Evolutionary conservation across 2,113 vertebrate species (phyloP), one percentile per base, ranked within the genome.

Genomic region (Mandrillus leucophaeus): DNA sequence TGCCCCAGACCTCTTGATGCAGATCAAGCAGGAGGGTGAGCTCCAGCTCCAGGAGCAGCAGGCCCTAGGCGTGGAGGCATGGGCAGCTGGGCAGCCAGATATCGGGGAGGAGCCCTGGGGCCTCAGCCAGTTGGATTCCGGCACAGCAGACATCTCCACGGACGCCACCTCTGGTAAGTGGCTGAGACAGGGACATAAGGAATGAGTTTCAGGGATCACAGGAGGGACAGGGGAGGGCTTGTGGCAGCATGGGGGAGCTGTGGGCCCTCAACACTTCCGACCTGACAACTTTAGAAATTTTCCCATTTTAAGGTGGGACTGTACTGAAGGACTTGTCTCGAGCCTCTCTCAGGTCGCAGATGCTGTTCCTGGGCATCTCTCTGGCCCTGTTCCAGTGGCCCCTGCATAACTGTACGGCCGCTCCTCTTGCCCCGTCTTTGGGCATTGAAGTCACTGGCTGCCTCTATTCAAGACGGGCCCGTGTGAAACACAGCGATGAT

Each of bases 11-110:
- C 98, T 99, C 70, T 93, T 96, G 76, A 98, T 98, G 0, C 99
- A 99, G 98, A 96, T 97, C 92, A 99, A 99, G 97, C 98, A 99
- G 0, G 99, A 99, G 27, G 98, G 98, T 0, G 95, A 98, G 80
- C 94, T 98, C 27, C 98, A 98, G 85, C 97, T 98, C 35, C 98
- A 98, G 95, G 96, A 97, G 52, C 96, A 95, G 45, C 96, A 97
- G 57, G 81, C 89, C 1, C 90, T 96, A 16, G 97, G 96, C 0
- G 97, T 98, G 27, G 98, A 98, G 91, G 97, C 97, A 0, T 98
- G 98, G 98, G 97, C 97, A 11, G 68, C 97, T 0, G 97, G 97
- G 23, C 98, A 98, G 85, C 98, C 97, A 0, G 98, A 97, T 2
- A 97, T 98, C 0, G 98, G 97, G 35, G 98, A 98, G 43, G 98